Conservation (phyloP, 2,888 invertebrate species). For the Tanypteryx hageni region DNA sequence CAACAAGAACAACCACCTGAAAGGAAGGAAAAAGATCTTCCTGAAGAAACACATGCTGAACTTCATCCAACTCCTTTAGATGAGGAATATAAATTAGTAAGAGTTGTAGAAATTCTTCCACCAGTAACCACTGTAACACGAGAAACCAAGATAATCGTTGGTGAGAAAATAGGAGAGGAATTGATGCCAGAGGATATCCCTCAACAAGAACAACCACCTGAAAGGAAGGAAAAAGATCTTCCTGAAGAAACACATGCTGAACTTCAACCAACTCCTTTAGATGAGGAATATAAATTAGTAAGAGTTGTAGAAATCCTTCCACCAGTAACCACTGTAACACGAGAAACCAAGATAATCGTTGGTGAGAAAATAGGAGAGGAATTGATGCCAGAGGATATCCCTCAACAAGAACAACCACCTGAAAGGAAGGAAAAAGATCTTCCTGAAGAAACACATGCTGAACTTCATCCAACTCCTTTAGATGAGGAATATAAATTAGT, state of each 20-base stretch:
- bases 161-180: constrained; percentile 14
- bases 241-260: neutral
- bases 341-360: constrained; percentile 47
- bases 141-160: neutral
- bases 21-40: neutral
- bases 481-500: neutral
- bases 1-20: constrained; percentile 38
- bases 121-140: neutral
- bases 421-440: neutral
- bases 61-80: neutral
- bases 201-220: neutral
- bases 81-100: neutral
- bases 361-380: constrained; percentile 63
- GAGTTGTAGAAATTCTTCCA: constrained; percentile 3
- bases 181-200: neutral
- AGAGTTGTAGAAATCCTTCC: constrained; percentile 9
- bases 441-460: constrained; percentile 73
- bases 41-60: neutral
- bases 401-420: constrained; percentile 65
- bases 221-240: neutral
- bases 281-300: neutral
- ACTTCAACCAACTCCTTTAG: neutral
- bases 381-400: neutral
- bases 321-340: constrained; percentile 61
- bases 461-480: constrained; percentile 66